Conservation (phyloP, 37 sponge, comb jelly and placozoan genomes). For the Crambe crambe region DNA sequence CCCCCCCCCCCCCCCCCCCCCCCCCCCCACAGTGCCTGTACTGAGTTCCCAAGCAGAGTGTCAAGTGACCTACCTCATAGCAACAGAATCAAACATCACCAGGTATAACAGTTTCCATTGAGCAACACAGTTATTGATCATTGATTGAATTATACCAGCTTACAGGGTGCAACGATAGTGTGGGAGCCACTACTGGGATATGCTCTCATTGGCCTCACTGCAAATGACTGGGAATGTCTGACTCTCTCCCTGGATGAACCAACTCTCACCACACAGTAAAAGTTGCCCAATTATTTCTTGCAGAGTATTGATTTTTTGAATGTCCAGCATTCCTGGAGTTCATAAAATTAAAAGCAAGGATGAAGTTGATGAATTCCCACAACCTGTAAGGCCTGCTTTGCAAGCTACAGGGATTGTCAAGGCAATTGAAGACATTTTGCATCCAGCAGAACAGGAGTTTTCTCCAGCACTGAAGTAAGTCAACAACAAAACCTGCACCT, state of each 20-base stretch:
- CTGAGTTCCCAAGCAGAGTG: neutral
- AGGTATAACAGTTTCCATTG: neutral
- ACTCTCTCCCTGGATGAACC: constrained; percentile 14
- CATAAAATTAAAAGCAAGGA: too few species aligned
- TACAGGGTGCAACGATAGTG: constrained; percentile 19
- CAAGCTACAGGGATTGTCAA: too few species aligned
- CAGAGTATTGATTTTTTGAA: too few species aligned
- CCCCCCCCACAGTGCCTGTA: neutral
- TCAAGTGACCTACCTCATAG: constrained; percentile 8
- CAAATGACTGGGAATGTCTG: constrained; percentile 32
- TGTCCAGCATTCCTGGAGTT: too few species aligned
- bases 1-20: neutral
- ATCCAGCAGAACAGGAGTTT: neutral
- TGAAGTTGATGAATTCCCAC: too few species aligned
- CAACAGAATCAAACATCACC: neutral
- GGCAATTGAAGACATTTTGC: constrained; percentile 8
- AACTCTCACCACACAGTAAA: too few species aligned
- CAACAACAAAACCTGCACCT: neutral
- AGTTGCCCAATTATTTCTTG: too few species aligned
- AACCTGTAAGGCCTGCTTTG: too few species aligned
- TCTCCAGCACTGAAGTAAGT: neutral
- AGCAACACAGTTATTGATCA: neutral
- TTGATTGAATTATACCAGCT: constrained; percentile 10
- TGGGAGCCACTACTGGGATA: constrained; percentile 47
- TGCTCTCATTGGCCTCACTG: constrained; percentile 5